A percentile compares a stretch with the other conserved stretches of the same genome.
Conservation (phyloP, 2,888 invertebrate genomes). For the Monochamus alternatus region DNA sequence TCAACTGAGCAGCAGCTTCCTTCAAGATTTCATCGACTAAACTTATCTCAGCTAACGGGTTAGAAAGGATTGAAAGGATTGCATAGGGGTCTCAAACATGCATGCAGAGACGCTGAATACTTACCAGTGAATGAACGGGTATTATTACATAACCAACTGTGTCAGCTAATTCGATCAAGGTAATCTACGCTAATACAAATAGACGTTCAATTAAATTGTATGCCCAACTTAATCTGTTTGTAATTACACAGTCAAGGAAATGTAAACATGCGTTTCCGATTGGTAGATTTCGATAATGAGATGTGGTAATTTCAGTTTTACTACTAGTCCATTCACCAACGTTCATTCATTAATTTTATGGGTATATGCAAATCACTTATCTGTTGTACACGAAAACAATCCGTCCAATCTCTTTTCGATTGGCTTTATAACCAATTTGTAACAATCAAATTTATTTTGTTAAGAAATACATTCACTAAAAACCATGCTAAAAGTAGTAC, state of each 20-base stretch:
- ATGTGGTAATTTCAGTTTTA: not conserved
- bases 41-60: too few species aligned
- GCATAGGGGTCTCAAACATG: constrained; percentile 21
- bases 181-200: constrained; percentile 17
- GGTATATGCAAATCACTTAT: not conserved
- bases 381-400: constrained; percentile 1
- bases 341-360: not conserved
- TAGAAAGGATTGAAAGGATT: constrained; percentile 7
- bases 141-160: constrained; percentile 4
- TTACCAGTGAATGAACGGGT: constrained; percentile 11
- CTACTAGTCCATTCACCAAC: constrained; percentile 11
- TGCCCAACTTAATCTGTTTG: not conserved
- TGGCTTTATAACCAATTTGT: too few species aligned
- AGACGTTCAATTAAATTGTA: constrained; percentile 21
- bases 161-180: constrained; percentile 23
- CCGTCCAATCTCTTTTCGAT: too few species aligned
- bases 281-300: constrained; percentile 12
- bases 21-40: too few species aligned
- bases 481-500: too few species aligned
- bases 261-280: constrained; percentile 1
- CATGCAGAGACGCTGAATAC: not conserved
- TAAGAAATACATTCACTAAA: too few species aligned
- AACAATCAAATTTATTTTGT: too few species aligned
- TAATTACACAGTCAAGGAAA: constrained; percentile 2
- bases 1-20: too few species aligned